These are phyloP conservation scores for Gonatopus flavifemur DNA, from an alignment of 1,140 invertebrate species.

Conservation along the genomic window DNA sequence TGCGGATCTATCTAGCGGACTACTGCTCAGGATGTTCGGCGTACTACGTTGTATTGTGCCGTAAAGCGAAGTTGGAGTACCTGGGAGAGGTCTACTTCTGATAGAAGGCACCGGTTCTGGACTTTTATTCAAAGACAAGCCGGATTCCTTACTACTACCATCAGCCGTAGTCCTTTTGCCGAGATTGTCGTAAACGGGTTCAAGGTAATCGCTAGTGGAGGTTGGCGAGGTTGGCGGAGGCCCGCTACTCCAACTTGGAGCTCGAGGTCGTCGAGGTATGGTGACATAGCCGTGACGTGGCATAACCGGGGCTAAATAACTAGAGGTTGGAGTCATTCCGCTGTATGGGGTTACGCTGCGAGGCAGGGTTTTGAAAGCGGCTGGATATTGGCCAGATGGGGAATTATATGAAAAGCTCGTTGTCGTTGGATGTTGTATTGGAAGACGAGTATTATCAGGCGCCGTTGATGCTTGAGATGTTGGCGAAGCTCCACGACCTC, in stretches of 20 bases:
- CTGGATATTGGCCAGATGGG: constrained; percentile 45
- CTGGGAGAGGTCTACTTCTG: constrained; percentile 56
- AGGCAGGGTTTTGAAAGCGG: constrained; percentile 68
- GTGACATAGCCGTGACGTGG: constrained; percentile 81
- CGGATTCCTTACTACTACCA: constrained; percentile 80
- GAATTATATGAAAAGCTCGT: constrained; percentile 23
- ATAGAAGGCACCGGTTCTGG: constrained; percentile 47
- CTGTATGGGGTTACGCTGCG: constrained; percentile 72
- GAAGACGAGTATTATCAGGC: constrained; percentile 64
- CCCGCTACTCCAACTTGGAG: constrained; percentile 74
- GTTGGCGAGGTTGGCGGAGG: too few relatives aligned
- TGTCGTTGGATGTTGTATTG: constrained; percentile 56
- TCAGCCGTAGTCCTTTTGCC: constrained; percentile 81
- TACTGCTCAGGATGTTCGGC: constrained; percentile 43
- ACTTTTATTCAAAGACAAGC: constrained; percentile 71
- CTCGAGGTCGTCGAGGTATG: constrained; percentile 77
- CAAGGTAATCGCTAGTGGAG: constrained; percentile 59
- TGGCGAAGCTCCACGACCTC: constrained; percentile 57
- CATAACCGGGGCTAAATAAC: constrained; percentile 62
- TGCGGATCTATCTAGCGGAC: constrained; percentile 58
- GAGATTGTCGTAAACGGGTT: constrained; percentile 83
- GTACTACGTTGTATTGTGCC: constrained; percentile 47
- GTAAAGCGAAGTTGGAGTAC: constrained; percentile 62
- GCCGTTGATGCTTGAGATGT: constrained; percentile 74
- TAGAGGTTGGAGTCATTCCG: constrained; percentile 58